phyloP scores from a whole-genome alignment of 1,140 invertebrate species.

The Cheumatopsyche charites region DNA sequence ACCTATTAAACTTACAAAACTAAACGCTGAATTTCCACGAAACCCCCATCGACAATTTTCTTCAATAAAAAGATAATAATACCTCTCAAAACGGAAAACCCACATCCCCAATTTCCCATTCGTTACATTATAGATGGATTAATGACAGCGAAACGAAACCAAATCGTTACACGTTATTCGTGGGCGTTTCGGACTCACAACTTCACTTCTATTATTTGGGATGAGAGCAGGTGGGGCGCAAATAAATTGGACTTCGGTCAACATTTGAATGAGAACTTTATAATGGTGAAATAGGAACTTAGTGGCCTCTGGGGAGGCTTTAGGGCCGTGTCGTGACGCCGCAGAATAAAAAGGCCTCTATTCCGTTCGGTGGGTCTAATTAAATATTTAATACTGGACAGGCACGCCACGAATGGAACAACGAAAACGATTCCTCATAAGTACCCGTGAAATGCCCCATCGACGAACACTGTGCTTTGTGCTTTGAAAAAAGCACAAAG shows the following conservation, averaged over 20 bases:
- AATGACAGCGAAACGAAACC: constrained; percentile 1
- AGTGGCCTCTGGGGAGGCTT: constrained; percentile 36
- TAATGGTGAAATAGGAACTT: constrained; percentile 31
- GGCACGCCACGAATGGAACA: constrained; percentile 34
- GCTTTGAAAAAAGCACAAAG: background rate
- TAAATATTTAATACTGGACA: constrained; percentile 46
- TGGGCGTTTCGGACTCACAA: too few relatives aligned
- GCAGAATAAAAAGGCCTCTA: constrained; percentile 37
- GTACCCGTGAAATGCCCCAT: constrained; percentile 27
- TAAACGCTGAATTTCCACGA: too few relatives aligned
- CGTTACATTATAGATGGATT: background rate
- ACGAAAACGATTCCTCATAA: constrained; percentile 24
- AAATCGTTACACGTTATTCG: too few relatives aligned
- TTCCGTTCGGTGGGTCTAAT: constrained; percentile 45
- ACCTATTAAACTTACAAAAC: too few relatives aligned
- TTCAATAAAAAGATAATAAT: background rate
- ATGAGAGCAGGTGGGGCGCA: background rate
- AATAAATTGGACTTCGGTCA: constrained; percentile 29
- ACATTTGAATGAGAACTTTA: constrained; percentile 30
- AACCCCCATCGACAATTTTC: too few relatives aligned
- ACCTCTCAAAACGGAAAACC: background rate
- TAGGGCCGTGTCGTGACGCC: constrained; percentile 40
- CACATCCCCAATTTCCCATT: too few relatives aligned
- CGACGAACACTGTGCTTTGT: constrained; percentile 6
- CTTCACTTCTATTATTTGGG: too few relatives aligned